Base-by-base conservation (phyloP, 2,113 vertebrate genomes). In the Alces alces region DNA sequence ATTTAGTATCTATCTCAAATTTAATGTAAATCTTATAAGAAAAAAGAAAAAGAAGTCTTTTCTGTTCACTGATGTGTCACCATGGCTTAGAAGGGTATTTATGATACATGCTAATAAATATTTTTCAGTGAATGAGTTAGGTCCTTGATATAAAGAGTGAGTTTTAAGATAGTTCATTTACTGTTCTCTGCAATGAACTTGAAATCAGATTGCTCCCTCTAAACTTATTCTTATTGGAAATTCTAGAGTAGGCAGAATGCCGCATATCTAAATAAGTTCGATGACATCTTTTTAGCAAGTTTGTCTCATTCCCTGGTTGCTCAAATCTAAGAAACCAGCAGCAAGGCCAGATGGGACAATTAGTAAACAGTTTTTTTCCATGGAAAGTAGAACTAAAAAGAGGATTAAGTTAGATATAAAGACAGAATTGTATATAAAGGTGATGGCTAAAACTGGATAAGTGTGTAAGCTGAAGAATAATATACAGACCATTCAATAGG, bases 161-260 rank as follows among this genome's bases (percentile, higher is more conserved):
- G 47, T 55, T 93, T 97, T 89, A 79, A 95, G 25, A 66, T 60
- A 43, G 85, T 89, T 93, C 86, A 8, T 11, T 92, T 70, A 23
- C 21, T 89, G 6, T 23, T 86, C 1, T 86, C 25, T 93, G 89
- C 45, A 57, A 45, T 25, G 33, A 86, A 92, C 21, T 92, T 83
- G 61, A 90, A 93, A 50, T 21, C 27, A 86, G 14, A 83, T 27
- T 83, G 5, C 27, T 78, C 8, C 11, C 1, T 52, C 5, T 96
- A 93, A 58, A n/a, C 80, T 87, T 90, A 93, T 57, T 87, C 14
- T 57, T 96, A 30, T 43, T 94, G 33, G 28, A 95, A 84, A 96
- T 93, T 84, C 39, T 93, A 43, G 11, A 90, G 39, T 27, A 70
- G 12, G 9, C 2, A 36, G 15, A 2, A 45, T 80, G 16, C 58